Conservation (phyloP, 2,888 invertebrate species). For the Patella ulyssiponensis region DNA sequence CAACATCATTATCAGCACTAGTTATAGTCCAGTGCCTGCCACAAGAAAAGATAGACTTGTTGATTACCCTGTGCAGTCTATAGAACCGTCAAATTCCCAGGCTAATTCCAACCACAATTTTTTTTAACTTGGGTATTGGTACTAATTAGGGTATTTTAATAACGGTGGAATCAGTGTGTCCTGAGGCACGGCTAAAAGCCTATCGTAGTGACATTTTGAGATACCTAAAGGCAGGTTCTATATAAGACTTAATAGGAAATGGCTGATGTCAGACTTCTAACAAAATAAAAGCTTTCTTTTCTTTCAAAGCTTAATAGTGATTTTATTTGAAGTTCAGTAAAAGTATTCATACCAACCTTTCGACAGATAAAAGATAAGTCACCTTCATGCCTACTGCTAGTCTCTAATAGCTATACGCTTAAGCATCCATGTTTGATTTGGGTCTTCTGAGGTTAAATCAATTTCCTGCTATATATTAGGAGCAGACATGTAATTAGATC, state of each 20-base stretch:
- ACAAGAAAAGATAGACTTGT: constrained; percentile 4
- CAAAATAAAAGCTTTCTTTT: too few relatives aligned
- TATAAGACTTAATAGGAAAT: too few relatives aligned
- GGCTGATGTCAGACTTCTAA: too few relatives aligned
- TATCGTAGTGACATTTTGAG: neutral
- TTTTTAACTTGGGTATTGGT: neutral
- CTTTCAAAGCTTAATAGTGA: too few relatives aligned
- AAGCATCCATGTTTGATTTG: constrained; percentile 3
- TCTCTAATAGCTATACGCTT: too few relatives aligned
- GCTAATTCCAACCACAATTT: neutral
- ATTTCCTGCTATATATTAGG: neutral
- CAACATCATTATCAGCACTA: constrained; percentile 4
- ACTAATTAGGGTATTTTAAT: constrained; percentile 5
- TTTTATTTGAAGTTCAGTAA: too few relatives aligned
- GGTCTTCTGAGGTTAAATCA: neutral
- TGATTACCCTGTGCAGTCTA: neutral
- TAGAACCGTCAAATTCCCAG: neutral
- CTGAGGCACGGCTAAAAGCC: neutral
- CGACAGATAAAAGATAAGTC: too few relatives aligned
- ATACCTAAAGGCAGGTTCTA: too few relatives aligned
- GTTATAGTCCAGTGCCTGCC: constrained; percentile 12
- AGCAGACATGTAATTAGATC: neutral
- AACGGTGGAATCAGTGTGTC: neutral
- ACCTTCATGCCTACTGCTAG: too few relatives aligned
- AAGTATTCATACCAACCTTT: too few relatives aligned